Percentiles rank a stretch among this genome's conserved stretches.
Evolutionary conservation across 2,797 vertebrate genomes (phyloP).

Genomic region (Distichodus sexfasciatus): DNA sequence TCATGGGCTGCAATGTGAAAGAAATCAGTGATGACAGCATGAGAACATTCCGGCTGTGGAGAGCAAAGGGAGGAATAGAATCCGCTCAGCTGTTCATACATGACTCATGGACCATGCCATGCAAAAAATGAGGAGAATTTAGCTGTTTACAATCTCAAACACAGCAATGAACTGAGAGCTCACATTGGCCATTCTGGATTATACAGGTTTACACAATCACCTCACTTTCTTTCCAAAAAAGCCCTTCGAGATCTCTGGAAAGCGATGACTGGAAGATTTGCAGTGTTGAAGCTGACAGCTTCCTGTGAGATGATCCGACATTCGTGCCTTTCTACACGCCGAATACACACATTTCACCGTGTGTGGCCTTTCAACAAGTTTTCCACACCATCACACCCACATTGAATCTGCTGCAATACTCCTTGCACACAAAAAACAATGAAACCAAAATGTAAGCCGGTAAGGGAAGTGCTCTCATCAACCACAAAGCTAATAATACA

Average conservation of each 20-base stretch:
- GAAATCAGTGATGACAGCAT: slow-evolving; percentile 35
- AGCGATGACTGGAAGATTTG: background rate
- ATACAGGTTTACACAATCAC: background rate
- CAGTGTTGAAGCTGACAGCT: background rate
- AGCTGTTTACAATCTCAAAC: background rate
- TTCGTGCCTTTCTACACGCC: background rate
- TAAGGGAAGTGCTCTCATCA: slow-evolving; percentile 19
- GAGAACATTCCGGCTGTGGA: slow-evolving; percentile 31
- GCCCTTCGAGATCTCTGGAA: background rate
- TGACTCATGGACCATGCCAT: background rate
- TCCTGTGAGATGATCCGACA: background rate
- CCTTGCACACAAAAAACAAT: background rate
- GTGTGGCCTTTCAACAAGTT: background rate
- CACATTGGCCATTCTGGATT: background rate
- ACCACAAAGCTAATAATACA: slow-evolving; percentile 27
- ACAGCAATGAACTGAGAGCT: background rate
- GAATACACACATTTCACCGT: background rate
- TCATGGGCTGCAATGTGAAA: slow-evolving; percentile 1
- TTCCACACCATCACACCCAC: slow-evolving; percentile 17
- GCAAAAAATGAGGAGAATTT: background rate
- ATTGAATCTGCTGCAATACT: background rate
- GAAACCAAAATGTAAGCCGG: background rate
- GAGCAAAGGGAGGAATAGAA: slow-evolving; percentile 1
- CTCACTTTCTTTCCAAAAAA: background rate
- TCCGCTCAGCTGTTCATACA: slow-evolving; percentile 22